These are phyloP conservation scores for Coracopsis vasa DNA, from an alignment of 2,113 vertebrate genomes.

Conservation along the genomic window DNA sequence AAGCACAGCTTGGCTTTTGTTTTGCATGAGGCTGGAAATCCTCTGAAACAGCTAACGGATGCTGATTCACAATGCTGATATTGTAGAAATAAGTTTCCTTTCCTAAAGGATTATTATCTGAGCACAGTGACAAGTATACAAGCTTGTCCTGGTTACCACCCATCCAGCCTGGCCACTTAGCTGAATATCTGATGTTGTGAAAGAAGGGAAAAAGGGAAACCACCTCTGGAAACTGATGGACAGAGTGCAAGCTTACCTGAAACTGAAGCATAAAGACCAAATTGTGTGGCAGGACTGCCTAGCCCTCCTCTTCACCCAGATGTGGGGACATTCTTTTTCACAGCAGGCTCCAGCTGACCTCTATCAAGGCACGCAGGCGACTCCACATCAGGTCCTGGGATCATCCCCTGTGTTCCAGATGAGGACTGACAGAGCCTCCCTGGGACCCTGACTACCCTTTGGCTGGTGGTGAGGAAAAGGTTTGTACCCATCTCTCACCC, in stretches of 20 bases:
- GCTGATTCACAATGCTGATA: background rate
- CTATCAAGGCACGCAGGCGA: background rate
- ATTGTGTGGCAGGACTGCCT: background rate
- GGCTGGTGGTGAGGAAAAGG: background rate
- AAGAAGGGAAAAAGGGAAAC: background rate
- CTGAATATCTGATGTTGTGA: background rate
- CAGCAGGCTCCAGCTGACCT: background rate
- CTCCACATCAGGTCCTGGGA: background rate
- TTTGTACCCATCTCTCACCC: background rate
- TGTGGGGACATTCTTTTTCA: background rate
- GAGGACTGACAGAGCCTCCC: background rate
- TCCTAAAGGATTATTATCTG: background rate
- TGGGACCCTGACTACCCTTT: accelerated
- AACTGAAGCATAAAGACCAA: background rate
- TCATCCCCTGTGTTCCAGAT: accelerated
- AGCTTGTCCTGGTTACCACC: background rate
- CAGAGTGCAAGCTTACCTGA: background rate
- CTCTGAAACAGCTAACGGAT: background rate
- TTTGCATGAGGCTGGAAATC: background rate
- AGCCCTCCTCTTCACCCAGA: background rate
- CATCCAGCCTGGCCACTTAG: background rate
- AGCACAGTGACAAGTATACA: background rate
- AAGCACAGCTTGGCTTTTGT: background rate
- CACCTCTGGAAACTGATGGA: background rate
- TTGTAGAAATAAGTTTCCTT: background rate